Base-by-base conservation (phyloP, 2,888 invertebrate species). In the Rotaria macrura region DNA sequence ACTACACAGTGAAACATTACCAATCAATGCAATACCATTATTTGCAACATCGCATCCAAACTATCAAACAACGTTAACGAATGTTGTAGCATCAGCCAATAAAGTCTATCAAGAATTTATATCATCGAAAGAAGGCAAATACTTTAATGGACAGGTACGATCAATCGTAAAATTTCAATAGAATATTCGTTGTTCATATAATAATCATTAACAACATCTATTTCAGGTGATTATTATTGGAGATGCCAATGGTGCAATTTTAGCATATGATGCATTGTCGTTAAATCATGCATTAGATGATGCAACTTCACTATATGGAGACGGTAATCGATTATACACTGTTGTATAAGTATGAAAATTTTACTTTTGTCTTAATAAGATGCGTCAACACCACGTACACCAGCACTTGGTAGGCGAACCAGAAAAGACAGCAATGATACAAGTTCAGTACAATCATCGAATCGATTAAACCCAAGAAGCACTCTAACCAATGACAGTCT, bases 161-260 rank as follows among this genome's bases (percentile, higher is more conserved):
- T 43, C 3, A 29, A 47, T 47, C 9, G 65, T 14, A 65, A 14
- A 74, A 40, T 23, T 40, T n/a, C n/a, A n/a, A 47, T 47, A 47
- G 47, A 9, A 0, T 17, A 17, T 34, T 38, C 38, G 1, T 72
- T n/a, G 5, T 52, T 23, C 4, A 52, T 23, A 3, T 4, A 17
- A 65, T 29, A 65, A 65, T n/a, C n/a, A n/a, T n/a, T n/a, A n/a
- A n/a, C n/a, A n/a, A n/a, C n/a, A n/a, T n/a, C 3, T 79, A n/a
- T 84, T 89, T 9, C 87, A 92, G 91, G 91, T 93, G 5, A 92
- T 91, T 87, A 88, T 92, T 12, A 88, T 92, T 20, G 95, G 96
- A 85, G 99, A 99, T 91, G 95, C 96, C 72, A 94, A 97, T 91
- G 98, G 98, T 29, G 95, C 97, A 0, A 93, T 99, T 87, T 92